Conservation (phyloP, 2,797 vertebrate genomes). For the Triplophysa yarkandensis region DNA sequence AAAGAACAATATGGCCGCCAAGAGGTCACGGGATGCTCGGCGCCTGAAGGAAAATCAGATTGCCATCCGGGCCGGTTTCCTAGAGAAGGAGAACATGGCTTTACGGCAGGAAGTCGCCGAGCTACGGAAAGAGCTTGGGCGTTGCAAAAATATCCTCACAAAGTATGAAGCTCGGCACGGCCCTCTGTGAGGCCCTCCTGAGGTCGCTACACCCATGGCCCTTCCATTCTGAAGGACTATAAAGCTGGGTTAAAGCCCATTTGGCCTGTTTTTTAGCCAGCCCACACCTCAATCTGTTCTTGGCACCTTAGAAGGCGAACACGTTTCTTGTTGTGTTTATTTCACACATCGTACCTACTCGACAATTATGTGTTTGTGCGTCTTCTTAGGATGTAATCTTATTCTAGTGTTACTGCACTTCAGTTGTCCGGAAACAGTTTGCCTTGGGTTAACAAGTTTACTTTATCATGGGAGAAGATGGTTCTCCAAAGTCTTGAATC, state of each 20-base stretch:
- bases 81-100: slow-evolving; percentile 89
- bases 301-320: slow-evolving; percentile 60
- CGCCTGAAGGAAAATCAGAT: slow-evolving; percentile 83
- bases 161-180: slow-evolving; percentile 85
- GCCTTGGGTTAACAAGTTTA: slow-evolving; percentile 29
- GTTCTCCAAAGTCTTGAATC: neutral
- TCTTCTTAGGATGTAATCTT: slow-evolving; percentile 29
- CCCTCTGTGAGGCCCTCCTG: slow-evolving; percentile 75
- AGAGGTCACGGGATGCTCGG: slow-evolving; percentile 80
- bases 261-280: slow-evolving; percentile 19
- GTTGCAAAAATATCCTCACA: slow-evolving; percentile 84
- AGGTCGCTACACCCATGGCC: slow-evolving; percentile 50
- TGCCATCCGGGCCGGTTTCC: slow-evolving; percentile 86
- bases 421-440: slow-evolving; percentile 44
- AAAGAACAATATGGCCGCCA: slow-evolving; percentile 92
- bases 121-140: slow-evolving; percentile 85
- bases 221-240: slow-evolving; percentile 41
- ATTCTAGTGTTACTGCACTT: slow-evolving; percentile 47
- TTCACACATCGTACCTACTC: slow-evolving; percentile 13
- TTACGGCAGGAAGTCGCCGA: slow-evolving; percentile 87
- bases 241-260: slow-evolving; percentile 20
- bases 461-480: neutral
- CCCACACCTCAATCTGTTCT: slow-evolving; percentile 57
- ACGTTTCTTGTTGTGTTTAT: slow-evolving; percentile 29
- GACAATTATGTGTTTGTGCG: neutral